Base-by-base conservation (phyloP, 2,113 vertebrate species). In the Triplophysa tibetana region DNA sequence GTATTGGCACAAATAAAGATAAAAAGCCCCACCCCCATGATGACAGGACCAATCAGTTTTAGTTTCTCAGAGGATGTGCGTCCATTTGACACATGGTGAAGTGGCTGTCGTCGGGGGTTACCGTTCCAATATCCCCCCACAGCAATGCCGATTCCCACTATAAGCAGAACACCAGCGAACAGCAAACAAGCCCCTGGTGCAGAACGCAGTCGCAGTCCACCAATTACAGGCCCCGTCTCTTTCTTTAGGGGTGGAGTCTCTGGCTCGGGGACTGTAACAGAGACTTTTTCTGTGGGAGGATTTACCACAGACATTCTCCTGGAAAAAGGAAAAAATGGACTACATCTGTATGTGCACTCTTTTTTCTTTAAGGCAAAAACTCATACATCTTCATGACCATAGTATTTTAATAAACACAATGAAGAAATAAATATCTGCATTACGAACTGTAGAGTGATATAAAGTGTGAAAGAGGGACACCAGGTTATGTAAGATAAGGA, bases 1-100 rank as follows among this genome's bases (percentile, higher is more conserved):
- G 97, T 98, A 89, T 96, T 98, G 66, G 98, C 95, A 0, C 98
- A 99, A 92, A 99, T 99, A 89, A 99, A 97, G 85, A 99, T 95
- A 84, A 99, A 99, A 52, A 99, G 92, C 24, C 97, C 98, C 0
- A 97, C 93, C n/a, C 97, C 98, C 97, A 99, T 98, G 67, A 99
- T 94, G 75, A 98, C 94, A 0, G 98, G 97, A 1, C 98, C 98
- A 0, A 96, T 92, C 72, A 99, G 90, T 81, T 97, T 95, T 85
- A 98, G 92, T 86, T 94, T 94, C 77, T 98, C 96, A 0, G 79
- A 89, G 48, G 86, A 88, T 67, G 81, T 83, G 61, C 84, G 87
- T 0, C 70, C 79, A 17, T 58, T 50, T 85, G 87, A 5, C 80
- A 79, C 0, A 62, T 88, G 62, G 3, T 12, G 0, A 80, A 77